A percentile compares a stretch with the other conserved stretches of the same genome.
Conservation (phyloP, 2,888 invertebrate species). For the Drosophila tanythrix region DNA sequence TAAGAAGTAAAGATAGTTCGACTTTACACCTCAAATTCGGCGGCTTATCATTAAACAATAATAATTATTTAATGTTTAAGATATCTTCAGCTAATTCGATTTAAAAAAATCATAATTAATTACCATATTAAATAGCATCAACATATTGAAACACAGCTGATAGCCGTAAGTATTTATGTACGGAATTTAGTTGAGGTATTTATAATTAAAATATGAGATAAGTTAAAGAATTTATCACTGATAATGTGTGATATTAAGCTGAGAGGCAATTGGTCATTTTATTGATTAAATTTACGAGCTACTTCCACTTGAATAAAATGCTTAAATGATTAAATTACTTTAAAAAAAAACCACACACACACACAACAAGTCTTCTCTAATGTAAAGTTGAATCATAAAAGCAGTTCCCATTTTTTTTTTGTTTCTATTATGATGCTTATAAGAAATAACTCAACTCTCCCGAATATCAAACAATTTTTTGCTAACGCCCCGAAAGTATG, state of each 20-base stretch:
- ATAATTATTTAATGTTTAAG: background rate
- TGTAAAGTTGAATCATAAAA: background rate
- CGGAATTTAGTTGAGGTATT: background rate
- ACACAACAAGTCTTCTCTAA: background rate
- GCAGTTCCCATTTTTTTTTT: background rate
- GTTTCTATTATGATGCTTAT: background rate
- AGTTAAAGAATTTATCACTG: background rate
- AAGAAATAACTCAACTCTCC: background rate
- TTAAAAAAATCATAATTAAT: background rate
- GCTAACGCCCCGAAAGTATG: constrained; percentile 70
- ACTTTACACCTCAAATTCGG: no score
- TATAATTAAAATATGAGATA: background rate
- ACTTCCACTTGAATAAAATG: background rate
- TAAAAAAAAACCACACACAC: background rate
- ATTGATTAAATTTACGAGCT: background rate
- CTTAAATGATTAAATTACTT: no score
- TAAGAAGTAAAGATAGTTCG: no score
- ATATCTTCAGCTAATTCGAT: background rate
- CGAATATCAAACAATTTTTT: constrained; percentile 22
- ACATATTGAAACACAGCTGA: background rate
- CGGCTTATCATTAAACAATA: background rate
- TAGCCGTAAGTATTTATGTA: background rate
- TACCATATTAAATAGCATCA: background rate
- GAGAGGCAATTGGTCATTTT: background rate
- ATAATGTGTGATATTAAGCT: background rate